These are phyloP conservation scores for Rhamphomyia laevipes DNA, from an alignment of 2,888 invertebrate genomes.

Conservation along the genomic window DNA sequence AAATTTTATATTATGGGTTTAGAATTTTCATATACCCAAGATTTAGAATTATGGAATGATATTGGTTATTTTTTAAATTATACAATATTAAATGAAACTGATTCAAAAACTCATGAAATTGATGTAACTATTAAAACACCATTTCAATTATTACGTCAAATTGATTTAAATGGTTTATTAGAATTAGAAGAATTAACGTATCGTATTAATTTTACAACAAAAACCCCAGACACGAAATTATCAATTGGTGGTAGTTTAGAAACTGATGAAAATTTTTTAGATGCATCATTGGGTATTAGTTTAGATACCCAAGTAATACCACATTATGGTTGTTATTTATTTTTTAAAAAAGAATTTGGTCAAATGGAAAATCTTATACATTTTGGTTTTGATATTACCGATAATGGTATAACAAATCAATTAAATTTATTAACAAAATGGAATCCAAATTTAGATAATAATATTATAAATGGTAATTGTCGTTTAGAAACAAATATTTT, in stretches of 20 bases:
- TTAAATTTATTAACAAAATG: constrained; percentile 24
- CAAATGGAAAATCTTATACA: constrained; percentile 51
- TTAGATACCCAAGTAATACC: constrained; percentile 50
- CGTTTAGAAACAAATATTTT: constrained; percentile 30
- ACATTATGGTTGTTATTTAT: constrained; percentile 51
- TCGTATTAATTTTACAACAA: constrained; percentile 40
- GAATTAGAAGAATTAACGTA: constrained; percentile 42
- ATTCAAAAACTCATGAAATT: constrained; percentile 37
- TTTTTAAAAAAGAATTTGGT: constrained; percentile 57
- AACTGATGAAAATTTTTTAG: constrained; percentile 51
- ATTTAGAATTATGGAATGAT: constrained; percentile 19
- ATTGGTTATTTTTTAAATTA: constrained; percentile 43
- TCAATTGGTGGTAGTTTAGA: constrained; percentile 42
- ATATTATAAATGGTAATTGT: constrained; percentile 33
- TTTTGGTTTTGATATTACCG: constrained; percentile 47
- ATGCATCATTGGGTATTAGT: constrained; percentile 48
- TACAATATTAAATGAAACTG: constrained; percentile 33
- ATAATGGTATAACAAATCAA: constrained; percentile 43
- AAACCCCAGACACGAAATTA: constrained; percentile 40
- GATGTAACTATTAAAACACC: constrained; percentile 44
- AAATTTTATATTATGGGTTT: constrained; percentile 39
- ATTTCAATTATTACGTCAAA: constrained; percentile 38
- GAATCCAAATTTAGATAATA: not conserved
- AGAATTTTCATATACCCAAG: constrained; percentile 39
- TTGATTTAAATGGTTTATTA: constrained; percentile 38